Conservation (phyloP, 1,140 invertebrate species). For the Sinonovacula constricta region DNA sequence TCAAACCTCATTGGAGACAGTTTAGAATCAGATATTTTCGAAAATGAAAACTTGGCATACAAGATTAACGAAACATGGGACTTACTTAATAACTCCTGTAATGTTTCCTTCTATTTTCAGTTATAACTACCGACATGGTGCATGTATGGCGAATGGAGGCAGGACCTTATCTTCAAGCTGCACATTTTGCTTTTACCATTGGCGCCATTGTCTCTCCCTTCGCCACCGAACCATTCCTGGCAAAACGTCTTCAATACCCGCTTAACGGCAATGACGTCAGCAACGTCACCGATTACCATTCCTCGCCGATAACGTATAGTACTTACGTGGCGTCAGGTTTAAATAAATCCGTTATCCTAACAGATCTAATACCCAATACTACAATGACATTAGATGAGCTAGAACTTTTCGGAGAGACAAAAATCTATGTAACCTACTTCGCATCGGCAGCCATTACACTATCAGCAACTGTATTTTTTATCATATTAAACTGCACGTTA, state of each 20-base stretch:
- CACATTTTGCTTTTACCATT: slow-evolving; percentile 15
- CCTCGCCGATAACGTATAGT: not conserved
- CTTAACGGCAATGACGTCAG: not conserved
- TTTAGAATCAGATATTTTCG: too few relatives aligned
- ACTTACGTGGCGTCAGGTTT: not conserved
- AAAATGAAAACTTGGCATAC: too few relatives aligned
- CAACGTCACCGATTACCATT: not conserved
- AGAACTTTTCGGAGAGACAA: slow-evolving; percentile 9
- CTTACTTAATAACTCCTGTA: too few relatives aligned
- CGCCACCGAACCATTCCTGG: slow-evolving; percentile 15
- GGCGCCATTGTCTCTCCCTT: slow-evolving; percentile 25
- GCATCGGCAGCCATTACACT: slow-evolving; percentile 2
- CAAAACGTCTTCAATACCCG: not conserved
- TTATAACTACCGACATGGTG: slow-evolving; percentile 6
- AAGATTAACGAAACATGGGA: too few relatives aligned
- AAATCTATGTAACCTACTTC: slow-evolving; percentile 23
- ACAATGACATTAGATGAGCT: too few relatives aligned
- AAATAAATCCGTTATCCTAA: not conserved
- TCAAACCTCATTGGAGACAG: too few relatives aligned
- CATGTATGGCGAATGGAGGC: slow-evolving; percentile 17
- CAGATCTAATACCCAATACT: not conserved
- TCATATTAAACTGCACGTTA: not conserved
- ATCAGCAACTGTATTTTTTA: not conserved
- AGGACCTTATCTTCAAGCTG: slow-evolving; percentile 21
- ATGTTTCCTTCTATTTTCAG: not conserved